Base-by-base conservation (phyloP, 2,113 vertebrate genomes). In the Cyprinodon variegatus region DNA sequence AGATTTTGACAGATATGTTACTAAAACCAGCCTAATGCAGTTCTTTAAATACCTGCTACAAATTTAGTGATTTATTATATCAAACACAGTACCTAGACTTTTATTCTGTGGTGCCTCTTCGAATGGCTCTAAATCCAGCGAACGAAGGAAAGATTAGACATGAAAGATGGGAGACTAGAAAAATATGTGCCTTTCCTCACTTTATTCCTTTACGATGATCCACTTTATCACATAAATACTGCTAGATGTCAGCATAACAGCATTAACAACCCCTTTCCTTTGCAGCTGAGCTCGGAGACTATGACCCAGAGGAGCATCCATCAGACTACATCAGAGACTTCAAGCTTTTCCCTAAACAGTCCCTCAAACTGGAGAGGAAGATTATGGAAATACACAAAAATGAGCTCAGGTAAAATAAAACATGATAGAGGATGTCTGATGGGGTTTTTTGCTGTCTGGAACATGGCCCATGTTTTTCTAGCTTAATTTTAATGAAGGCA, bases 281-380 rank as follows among this genome's bases (percentile, higher is more conserved):
- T 77, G 22, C 67, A 99, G 98, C 97, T 92, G 98, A 99, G 81
- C 93, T 99, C 11, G 98, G 98, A 70, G 97, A 99, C 91, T 97
- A 96, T 0, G 96, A 99, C 83, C 95, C 95, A 71, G 96, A 98
- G 43, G 97, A 98, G 75, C 97, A 99, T 75, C 95, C 96, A 14
- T 96, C 96, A 68, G 97, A 97, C 94, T 99, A 99, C 82, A 93
- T 99, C 94, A 94, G 91, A 1, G 96, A 99, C 82, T 98, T 99
- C 74, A 97, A 96, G 81, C 96, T 99, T 87, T 99, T 99, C 87
- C 98, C 98, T 17, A 98, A 99, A 90, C 98, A 98, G 70, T 96
- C 97, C 40, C 96, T 96, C 87, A 99, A 97, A 80, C 95, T 99
- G 22, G 97, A 99, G 90, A 95, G 96, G 92, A 98, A 97, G 94